phyloP scores from a whole-genome alignment of 2,113 vertebrate genomes.

The Lucifuga dentata region DNA sequence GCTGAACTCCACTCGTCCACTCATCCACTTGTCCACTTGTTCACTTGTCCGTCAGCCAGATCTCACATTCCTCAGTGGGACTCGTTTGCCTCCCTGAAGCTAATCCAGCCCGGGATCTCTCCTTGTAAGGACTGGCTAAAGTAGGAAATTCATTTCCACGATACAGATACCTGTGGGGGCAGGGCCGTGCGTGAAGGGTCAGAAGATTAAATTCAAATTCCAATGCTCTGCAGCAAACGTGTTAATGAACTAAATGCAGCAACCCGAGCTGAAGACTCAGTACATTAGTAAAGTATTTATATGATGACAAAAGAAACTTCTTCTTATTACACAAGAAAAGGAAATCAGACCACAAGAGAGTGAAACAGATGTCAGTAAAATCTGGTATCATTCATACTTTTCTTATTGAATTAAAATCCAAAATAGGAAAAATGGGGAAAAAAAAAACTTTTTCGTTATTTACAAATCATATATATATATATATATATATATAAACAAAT shows the following conservation, averaged over 20 bases:
- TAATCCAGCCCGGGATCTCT: constrained; percentile 68
- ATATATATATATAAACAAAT: no score
- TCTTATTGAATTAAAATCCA: no score
- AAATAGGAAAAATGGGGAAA: no score
- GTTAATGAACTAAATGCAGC: not conserved
- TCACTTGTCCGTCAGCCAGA: constrained; percentile 52
- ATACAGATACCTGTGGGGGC: constrained; percentile 61
- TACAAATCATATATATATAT: no score
- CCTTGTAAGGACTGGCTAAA: constrained; percentile 81
- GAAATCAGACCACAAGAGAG: no score
- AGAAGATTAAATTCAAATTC: constrained; percentile 6
- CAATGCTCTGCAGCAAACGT: not conserved
- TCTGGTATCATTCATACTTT: no score
- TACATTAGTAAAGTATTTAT: no score
- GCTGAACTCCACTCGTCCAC: constrained; percentile 34
- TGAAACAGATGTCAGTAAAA: no score
- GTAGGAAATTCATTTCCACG: constrained; percentile 66
- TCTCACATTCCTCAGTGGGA: constrained; percentile 54
- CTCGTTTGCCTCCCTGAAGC: constrained; percentile 65
- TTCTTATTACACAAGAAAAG: no score
- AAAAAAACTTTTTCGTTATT: no score
- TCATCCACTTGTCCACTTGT: constrained; percentile 49
- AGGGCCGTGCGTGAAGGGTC: constrained; percentile 15
- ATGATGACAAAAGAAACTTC: no score
- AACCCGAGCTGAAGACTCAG: no score